Evolutionary conservation across 2,113 vertebrate genomes (phyloP).

Genomic region (Macquaria ambigua): DNA sequence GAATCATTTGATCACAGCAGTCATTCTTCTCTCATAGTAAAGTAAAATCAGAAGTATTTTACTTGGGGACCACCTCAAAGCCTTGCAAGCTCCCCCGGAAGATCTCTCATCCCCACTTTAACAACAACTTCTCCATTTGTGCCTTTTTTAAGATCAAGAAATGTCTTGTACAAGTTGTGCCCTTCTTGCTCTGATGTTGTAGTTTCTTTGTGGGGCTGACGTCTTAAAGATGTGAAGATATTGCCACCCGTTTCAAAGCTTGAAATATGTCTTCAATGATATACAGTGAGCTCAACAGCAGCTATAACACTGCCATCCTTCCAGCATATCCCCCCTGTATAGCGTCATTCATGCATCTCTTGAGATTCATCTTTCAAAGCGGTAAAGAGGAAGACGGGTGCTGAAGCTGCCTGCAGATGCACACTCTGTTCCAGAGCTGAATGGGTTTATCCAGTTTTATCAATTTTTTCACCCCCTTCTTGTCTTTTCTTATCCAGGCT

Average conservation of each 20-base stretch:
- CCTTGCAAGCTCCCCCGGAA: neutral
- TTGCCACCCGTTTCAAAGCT: constrained; percentile 16
- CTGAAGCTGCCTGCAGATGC: constrained; percentile 29
- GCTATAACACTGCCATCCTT: neutral
- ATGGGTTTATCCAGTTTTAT: constrained; percentile 21
- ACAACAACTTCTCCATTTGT: neutral
- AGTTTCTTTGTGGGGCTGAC: constrained; percentile 10
- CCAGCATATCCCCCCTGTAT: neutral
- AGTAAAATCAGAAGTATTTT: neutral
- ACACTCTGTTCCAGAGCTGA: constrained; percentile 45
- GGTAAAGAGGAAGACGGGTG: neutral
- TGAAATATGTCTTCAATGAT: neutral
- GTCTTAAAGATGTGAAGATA: neutral
- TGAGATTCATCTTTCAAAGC: constrained; percentile 47
- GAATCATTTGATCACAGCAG: neutral
- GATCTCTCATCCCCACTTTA: neutral
- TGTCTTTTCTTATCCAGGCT: neutral
- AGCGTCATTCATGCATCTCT: constrained; percentile 45
- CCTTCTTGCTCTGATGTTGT: neutral
- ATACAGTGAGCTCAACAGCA: neutral
- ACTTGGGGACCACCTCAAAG: neutral
- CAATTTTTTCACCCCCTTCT: neutral
- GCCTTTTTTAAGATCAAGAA: neutral
- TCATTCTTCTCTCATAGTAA: neutral
- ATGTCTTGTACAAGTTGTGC: neutral